A percentile compares a stretch with the other conserved stretches of the same genome.
These are phyloP conservation scores for Phallusia fumigata DNA, from an alignment of 23 tunicate genomes.

Conservation along the genomic window DNA sequence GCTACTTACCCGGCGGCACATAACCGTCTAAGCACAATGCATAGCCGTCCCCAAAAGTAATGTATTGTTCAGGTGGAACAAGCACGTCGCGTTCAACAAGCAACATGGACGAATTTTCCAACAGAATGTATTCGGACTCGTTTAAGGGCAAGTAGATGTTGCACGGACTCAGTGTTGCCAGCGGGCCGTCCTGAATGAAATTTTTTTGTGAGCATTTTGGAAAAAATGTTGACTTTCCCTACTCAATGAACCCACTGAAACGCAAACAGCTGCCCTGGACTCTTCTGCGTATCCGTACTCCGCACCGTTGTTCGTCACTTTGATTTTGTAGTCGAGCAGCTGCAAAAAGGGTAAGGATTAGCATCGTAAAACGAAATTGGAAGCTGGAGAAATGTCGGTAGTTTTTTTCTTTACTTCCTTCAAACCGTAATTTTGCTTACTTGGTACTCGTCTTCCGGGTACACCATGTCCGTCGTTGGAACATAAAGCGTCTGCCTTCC, in stretches of 20 bases:
- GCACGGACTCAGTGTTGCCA: slow-evolving; percentile 23
- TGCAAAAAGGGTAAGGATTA: too few relatives aligned
- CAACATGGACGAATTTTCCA: slow-evolving; percentile 56
- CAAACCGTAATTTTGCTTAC: slow-evolving; percentile 17
- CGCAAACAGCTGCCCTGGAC: slow-evolving; percentile 77
- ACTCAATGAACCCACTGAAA: slow-evolving; percentile 19
- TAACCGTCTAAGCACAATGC: slow-evolving; percentile 77
- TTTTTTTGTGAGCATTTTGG: background rate
- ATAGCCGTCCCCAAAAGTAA: slow-evolving; percentile 23
- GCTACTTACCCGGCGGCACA: background rate
- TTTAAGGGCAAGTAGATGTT: slow-evolving; percentile 57
- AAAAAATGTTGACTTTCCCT: background rate
- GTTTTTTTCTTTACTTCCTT: too few relatives aligned
- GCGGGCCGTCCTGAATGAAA: background rate
- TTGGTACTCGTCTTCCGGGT: slow-evolving; percentile 71
- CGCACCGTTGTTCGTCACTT: slow-evolving; percentile 22
- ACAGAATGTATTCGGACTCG: slow-evolving; percentile 48
- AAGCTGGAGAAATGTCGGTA: too few relatives aligned
- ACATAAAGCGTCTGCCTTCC: slow-evolving; percentile 32
- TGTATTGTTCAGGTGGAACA: slow-evolving; percentile 43
- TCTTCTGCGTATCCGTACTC: slow-evolving; percentile 26
- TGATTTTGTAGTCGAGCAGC: slow-evolving; percentile 78
- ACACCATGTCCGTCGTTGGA: slow-evolving; percentile 37
- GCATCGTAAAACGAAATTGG: too few relatives aligned
- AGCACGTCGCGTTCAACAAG: slow-evolving; percentile 34